Evolutionary conservation across 2,888 invertebrate genomes (phyloP), one percentile per base, ranked within the genome.

Genomic region (Thyatira batis): DNA sequence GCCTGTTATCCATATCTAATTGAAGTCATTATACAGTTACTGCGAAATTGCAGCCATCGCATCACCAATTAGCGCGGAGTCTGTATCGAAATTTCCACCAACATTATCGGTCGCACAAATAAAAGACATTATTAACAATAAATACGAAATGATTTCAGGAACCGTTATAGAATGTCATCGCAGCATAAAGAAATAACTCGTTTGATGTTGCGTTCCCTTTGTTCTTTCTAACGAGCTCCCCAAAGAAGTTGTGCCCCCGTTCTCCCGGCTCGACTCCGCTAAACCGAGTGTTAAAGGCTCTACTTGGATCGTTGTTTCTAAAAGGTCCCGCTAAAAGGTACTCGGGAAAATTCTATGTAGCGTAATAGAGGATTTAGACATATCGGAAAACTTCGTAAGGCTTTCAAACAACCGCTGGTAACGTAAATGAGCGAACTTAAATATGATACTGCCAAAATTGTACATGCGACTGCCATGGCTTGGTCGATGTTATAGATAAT

Each of bases 121-220:
- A 17, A 20, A 48, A 48, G 3, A 48, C 17, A 68, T 69, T 71
- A 72, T 73, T 72, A 77, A 82, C n/a, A n/a, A 74, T 74, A 78
- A 79, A 77, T 77, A 70, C 67, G 72, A 73, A 77, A 77, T 74
- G 78, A 77, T 78, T 80, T 78, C 71, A 59, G 67, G 64, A 67
- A 71, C 76, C 73, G 75, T 78, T 82, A 81, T 78, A 80, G 80
- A 78, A 82, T 80, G 82, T 81, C 82, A 77, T 71, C 61, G 72
- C 76, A 73, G 79, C 71, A 67, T 76, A 82, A 82, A 82, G 80
- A 80, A 85, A 80, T 73, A 70, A 65, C 67, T 72, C 79, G 79
- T 86, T 86, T 87, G 85, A 86, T 84, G 84, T 85, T 63, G 71
- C 71, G 70, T 69, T 67, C 72, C 74, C 83, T 85, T 87, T 87